Percentiles rank a stretch among this genome's conserved stretches.
Conservation (phyloP, 2,888 invertebrate species). For the Eristalinus aeneus region DNA sequence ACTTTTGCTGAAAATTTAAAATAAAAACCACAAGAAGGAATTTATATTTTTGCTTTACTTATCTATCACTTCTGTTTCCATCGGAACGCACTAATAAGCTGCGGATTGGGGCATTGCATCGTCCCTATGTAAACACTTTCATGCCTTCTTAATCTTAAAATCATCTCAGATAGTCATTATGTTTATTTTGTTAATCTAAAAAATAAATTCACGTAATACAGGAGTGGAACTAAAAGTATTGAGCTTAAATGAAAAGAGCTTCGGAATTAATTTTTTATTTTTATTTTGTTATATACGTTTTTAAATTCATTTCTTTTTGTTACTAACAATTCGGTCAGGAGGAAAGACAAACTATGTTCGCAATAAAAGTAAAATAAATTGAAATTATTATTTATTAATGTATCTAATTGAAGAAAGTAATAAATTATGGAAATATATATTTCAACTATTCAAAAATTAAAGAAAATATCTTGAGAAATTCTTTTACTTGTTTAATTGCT, state of each 20-base stretch:
- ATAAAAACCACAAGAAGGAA: slow-evolving; percentile 46
- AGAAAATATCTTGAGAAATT: background rate
- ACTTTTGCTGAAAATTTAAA: slow-evolving; percentile 15
- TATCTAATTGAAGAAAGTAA: slow-evolving; percentile 54
- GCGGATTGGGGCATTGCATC: background rate
- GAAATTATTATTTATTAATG: slow-evolving; percentile 55
- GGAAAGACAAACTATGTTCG: slow-evolving; percentile 17
- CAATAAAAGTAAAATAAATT: slow-evolving; percentile 49
- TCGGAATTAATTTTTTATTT: slow-evolving; percentile 21
- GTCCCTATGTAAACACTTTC: background rate
- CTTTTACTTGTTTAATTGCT: background rate
- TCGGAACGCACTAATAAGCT: background rate
- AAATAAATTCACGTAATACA: background rate
- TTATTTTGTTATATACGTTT: slow-evolving; percentile 11
- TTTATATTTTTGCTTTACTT: slow-evolving; percentile 36
- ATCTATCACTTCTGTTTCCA: background rate
- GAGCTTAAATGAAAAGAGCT: slow-evolving; percentile 3
- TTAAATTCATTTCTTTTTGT: slow-evolving; percentile 5
- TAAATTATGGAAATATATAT: slow-evolving; percentile 48
- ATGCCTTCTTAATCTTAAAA: background rate
- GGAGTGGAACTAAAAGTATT: slow-evolving; percentile 17
- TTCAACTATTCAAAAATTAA: slow-evolving; percentile 35
- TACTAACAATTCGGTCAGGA: slow-evolving; percentile 43
- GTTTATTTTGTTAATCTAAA: slow-evolving; percentile 1
- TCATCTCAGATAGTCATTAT: slow-evolving; percentile 39